Conservation (phyloP, 2,797 vertebrate species). For the Xenentodon cancila region DNA sequence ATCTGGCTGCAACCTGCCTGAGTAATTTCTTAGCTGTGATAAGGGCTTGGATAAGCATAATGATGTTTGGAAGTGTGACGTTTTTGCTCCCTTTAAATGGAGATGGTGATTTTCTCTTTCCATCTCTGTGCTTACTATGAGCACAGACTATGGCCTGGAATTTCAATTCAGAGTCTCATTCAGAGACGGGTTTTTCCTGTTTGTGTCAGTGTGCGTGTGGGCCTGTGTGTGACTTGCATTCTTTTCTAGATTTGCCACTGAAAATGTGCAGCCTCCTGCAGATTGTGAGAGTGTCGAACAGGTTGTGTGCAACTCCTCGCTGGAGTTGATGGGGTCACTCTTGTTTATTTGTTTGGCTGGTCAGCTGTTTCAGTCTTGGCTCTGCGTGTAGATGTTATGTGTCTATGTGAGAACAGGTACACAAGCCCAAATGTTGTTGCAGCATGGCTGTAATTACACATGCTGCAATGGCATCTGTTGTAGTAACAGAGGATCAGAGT, state of each 20-base stretch:
- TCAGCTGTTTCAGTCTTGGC: constrained; percentile 10
- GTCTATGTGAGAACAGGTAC: neutral
- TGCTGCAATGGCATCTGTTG: too few relatives aligned
- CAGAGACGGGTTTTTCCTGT: constrained; percentile 37
- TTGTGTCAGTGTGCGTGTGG: constrained; percentile 28
- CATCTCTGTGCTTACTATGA: constrained; percentile 76
- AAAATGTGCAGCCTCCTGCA: constrained; percentile 20
- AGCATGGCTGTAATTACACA: neutral
- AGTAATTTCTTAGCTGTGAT: constrained; percentile 71
- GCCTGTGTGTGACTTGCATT: constrained; percentile 57
- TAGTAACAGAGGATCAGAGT: too few relatives aligned
- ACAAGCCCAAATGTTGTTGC: neutral
- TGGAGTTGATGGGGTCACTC: constrained; percentile 23
- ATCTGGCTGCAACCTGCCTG: constrained; percentile 60
- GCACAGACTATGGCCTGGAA: constrained; percentile 65
- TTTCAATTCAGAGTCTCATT: constrained; percentile 73
- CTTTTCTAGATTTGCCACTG: constrained; percentile 28
- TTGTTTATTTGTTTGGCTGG: constrained; percentile 21
- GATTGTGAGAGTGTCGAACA: constrained; percentile 34
- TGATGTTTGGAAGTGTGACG: constrained; percentile 77
- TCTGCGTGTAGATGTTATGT: constrained; percentile 8
- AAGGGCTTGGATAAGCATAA: constrained; percentile 78
- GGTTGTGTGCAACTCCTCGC: constrained; percentile 9
- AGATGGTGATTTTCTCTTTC: constrained; percentile 69
- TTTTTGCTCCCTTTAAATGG: constrained; percentile 75